phyloP scores from a whole-genome alignment of 2,888 invertebrate genomes.

The Shargacucullia verbasci region DNA sequence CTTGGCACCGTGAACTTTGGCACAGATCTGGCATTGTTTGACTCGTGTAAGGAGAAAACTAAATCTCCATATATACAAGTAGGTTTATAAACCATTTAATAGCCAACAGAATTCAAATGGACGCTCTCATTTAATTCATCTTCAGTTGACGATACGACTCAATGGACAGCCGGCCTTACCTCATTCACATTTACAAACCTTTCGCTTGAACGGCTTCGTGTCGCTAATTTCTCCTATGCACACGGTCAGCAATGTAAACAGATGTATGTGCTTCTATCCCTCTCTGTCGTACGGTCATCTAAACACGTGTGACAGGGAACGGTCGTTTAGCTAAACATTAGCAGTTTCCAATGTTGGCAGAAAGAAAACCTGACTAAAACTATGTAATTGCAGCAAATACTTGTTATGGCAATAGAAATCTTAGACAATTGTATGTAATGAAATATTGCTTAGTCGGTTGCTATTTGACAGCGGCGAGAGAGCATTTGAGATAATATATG shows the following conservation, averaged over 20 bases:
- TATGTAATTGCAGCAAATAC: slow-evolving; percentile 52
- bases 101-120: slow-evolving; percentile 13
- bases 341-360: slow-evolving; percentile 46
- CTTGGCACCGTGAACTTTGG: slow-evolving; percentile 45
- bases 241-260: slow-evolving; percentile 54
- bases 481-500: slow-evolving; percentile 6
- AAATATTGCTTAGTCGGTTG: slow-evolving; percentile 17
- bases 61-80: slow-evolving; percentile 1
- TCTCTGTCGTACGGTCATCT: slow-evolving; percentile 41
- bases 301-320: slow-evolving; percentile 28
- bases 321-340: slow-evolving; percentile 37
- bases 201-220: slow-evolving; percentile 59
- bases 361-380: slow-evolving; percentile 51
- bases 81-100: slow-evolving; percentile 5
- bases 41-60: slow-evolving; percentile 15
- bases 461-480: not conserved
- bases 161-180: slow-evolving; percentile 42
- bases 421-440: slow-evolving; percentile 18
- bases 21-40: slow-evolving; percentile 25
- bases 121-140: slow-evolving; percentile 23
- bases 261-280: slow-evolving; percentile 43
- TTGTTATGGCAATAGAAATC: slow-evolving; percentile 49
- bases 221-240: slow-evolving; percentile 58
- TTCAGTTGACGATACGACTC: slow-evolving; percentile 40
- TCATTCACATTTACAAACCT: slow-evolving; percentile 54